A percentile compares a stretch with the other conserved stretches of the same genome.
These are phyloP conservation scores for Chymomyza caudatula DNA, from an alignment of 2,888 invertebrate species.

Conservation along the genomic window DNA sequence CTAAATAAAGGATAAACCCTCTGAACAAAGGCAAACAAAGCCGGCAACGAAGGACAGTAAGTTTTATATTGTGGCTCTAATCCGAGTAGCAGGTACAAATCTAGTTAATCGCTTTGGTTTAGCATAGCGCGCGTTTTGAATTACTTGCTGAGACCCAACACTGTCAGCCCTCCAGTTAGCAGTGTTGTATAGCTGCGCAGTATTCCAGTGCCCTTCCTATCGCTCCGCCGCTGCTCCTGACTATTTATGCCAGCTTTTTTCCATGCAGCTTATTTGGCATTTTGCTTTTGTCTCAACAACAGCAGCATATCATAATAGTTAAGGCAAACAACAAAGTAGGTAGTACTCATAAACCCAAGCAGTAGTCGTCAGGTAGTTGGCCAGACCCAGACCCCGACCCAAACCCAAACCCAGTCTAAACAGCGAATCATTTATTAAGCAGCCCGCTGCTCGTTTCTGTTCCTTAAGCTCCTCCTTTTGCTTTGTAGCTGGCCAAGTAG, in stretches of 20 bases:
- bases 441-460: not conserved
- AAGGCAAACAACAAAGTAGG: conserved; percentile 2
- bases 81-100: conserved; percentile 23
- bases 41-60: not conserved
- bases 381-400: not conserved
- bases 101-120: conserved; percentile 49
- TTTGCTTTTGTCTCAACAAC: conserved; percentile 48
- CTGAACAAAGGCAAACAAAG: not conserved
- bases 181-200: not conserved
- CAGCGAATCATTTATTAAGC: conserved; percentile 44
- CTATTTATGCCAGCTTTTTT: conserved; percentile 31
- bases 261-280: conserved; percentile 59
- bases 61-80: not conserved
- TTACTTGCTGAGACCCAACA: conserved; percentile 5
- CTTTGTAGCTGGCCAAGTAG: not conserved
- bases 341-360: conserved; percentile 28
- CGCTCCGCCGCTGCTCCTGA: not conserved
- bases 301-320: conserved; percentile 48
- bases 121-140: conserved; percentile 24
- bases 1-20: conserved; percentile 18
- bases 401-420: not conserved
- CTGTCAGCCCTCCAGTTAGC: not conserved
- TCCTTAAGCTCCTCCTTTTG: conserved; percentile 13
- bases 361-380: conserved; percentile 7
- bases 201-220: not conserved